Conservation (phyloP, 2,797 vertebrate species). For the Gymnodraco acuticeps region DNA sequence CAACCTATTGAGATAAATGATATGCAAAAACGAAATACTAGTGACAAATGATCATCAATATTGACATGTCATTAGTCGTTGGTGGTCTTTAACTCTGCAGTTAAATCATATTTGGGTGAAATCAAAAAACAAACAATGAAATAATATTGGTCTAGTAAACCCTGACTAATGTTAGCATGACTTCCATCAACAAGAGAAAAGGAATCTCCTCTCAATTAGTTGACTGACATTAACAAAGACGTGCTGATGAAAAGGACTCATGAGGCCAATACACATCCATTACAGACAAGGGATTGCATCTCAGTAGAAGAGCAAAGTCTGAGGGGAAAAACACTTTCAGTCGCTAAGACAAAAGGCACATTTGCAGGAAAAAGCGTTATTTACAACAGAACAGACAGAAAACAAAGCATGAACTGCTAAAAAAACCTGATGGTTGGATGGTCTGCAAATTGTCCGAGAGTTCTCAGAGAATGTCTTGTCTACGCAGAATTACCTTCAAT, state of each 20-base stretch:
- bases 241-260: slow-evolving; percentile 27
- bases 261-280: slow-evolving; percentile 54
- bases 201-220: slow-evolving; percentile 16
- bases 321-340: background rate
- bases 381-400: background rate
- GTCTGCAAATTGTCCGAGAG: background rate
- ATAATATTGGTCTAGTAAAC: slow-evolving; percentile 1
- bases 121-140: background rate
- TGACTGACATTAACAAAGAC: slow-evolving; percentile 46
- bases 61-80: background rate
- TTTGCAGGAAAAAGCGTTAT: background rate
- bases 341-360: slow-evolving; percentile 1
- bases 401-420: background rate
- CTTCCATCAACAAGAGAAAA: background rate
- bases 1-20: background rate
- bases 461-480: background rate
- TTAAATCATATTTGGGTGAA: background rate
- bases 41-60: slow-evolving; percentile 5
- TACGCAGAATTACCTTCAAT: background rate
- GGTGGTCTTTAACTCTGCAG: background rate
- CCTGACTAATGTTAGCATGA: slow-evolving; percentile 1
- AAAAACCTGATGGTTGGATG: background rate
- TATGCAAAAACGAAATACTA: background rate
- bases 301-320: slow-evolving; percentile 19
- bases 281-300: slow-evolving; percentile 19